Conservation (phyloP, 2,797 vertebrate species). For the Sebastolobus alascanus region DNA sequence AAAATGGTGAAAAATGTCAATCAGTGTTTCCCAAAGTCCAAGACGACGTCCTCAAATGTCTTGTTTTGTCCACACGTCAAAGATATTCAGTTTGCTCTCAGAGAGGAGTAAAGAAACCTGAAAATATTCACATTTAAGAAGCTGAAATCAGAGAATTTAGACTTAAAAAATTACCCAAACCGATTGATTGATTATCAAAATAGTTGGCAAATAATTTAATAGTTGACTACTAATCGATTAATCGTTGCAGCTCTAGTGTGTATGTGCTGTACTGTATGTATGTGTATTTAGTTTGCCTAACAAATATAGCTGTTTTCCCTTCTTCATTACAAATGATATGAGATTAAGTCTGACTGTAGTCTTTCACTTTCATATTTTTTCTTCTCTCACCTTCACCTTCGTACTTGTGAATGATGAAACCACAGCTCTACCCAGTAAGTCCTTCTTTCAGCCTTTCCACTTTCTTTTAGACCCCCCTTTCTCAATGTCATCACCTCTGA, state of each 20-base stretch:
- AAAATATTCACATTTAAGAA: background rate
- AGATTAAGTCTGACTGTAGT: constrained; percentile 17
- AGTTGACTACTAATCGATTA: background rate
- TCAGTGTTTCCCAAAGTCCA: no score
- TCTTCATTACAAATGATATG: constrained; percentile 8
- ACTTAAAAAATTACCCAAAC: background rate
- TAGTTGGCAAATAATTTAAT: background rate
- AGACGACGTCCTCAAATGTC: no score
- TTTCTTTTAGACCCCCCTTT: background rate
- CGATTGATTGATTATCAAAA: background rate
- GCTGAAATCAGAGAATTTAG: background rate
- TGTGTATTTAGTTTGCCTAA: constrained; percentile 11
- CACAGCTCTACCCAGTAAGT: constrained; percentile 86
- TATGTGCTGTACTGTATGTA: background rate
- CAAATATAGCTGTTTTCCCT: background rate
- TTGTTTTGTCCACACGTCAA: no score
- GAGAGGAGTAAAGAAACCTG: background rate
- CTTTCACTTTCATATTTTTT: constrained; percentile 39
- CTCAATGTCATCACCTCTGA: background rate
- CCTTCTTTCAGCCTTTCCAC: background rate
- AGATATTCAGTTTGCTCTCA: background rate
- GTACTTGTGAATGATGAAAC: constrained; percentile 48
- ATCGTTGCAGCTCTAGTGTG: background rate
- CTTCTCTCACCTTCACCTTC: constrained; percentile 33
- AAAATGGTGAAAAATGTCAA: no score